These are phyloP conservation scores for Trichonephila clavata DNA, from an alignment of 1,140 invertebrate species.

Conservation along the genomic window DNA sequence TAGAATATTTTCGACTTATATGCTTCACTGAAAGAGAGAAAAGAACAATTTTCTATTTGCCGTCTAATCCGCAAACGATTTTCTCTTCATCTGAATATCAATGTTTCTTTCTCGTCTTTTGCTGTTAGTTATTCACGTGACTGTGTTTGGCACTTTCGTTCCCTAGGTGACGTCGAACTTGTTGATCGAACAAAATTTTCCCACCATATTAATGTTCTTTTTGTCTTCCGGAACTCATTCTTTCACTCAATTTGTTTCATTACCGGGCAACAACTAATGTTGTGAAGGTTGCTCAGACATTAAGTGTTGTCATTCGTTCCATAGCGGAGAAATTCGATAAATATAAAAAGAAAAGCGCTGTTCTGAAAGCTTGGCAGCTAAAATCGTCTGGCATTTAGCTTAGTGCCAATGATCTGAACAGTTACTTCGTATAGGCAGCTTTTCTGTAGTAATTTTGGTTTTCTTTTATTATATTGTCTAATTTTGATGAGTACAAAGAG, in stretches of 20 bases:
- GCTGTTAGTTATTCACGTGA: conserved; percentile 24
- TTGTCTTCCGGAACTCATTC: conserved; percentile 4
- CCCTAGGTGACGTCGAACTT: conserved; percentile 51
- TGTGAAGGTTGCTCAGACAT: not conserved
- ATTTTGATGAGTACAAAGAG: no score
- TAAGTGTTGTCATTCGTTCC: not conserved
- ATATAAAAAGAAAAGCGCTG: not conserved
- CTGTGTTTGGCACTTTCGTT: conserved; percentile 38
- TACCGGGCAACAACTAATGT: conserved; percentile 9
- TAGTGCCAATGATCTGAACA: not conserved
- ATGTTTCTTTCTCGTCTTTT: conserved; percentile 10
- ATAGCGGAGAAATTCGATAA: conserved; percentile 9
- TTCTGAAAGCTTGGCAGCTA: not conserved
- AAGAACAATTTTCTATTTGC: not conserved
- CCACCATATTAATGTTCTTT: not conserved
- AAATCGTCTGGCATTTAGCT: not conserved
- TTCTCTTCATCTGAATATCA: conserved; percentile 33
- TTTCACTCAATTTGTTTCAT: conserved; percentile 13
- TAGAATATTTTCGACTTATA: no score
- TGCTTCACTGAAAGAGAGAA: not conserved
- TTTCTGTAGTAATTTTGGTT: no score
- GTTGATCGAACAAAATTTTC: conserved; percentile 52
- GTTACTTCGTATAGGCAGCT: not conserved
- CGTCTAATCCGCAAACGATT: not conserved
- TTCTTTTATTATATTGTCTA: no score